Evolutionary conservation across 2,797 vertebrate species (phyloP), one percentile per base, ranked within the genome.

Genomic region (Pseudochromis fuscus): DNA sequence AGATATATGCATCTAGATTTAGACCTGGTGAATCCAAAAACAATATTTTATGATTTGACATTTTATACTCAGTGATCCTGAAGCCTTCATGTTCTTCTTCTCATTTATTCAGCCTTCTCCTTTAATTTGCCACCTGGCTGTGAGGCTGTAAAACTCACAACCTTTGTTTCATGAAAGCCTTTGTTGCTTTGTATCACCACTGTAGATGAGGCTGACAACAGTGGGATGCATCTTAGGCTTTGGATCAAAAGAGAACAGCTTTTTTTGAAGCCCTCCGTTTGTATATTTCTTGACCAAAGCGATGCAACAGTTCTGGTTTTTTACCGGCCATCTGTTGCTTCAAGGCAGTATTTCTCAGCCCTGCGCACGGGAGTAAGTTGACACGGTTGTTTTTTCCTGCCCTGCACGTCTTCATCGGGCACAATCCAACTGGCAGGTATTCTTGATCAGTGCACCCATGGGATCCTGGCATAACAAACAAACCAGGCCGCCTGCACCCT

Each of bases 371-470:
- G 3, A 68, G 51, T 19, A 7, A 58, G 59, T 82, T 35, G 33
- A 48, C 64, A 30, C 7, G 10, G 5, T 33, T 77, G 44, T 21
- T 48, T 31, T 38, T 28, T 11, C n/a, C 16, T 51, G 8, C 51
- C 38, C 66, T 55, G 53, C 51, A 30, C 57, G 48, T 89, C 72
- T 90, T 87, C 67, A 82, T 88, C 77, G 77, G 60, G 58, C 75
- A 72, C 59, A 24, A 56, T 78, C 48, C 44, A 51, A 56, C 81
- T 87, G 87, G 76, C 85, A 86, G 78, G 83, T 81, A 44, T 49
- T 75, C 57, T 88, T 88, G 87, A 93, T 91, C 83, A 82, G 75
- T 4, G 61, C 74, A 72, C 84, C 74, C 75, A 3, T 35, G 77
- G 77, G 87, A 89, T 70, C 69, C 68, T 30, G 0, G 69, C 24